phyloP scores from a whole-genome alignment of 2,113 vertebrate species.

The Urocolius indicus region DNA sequence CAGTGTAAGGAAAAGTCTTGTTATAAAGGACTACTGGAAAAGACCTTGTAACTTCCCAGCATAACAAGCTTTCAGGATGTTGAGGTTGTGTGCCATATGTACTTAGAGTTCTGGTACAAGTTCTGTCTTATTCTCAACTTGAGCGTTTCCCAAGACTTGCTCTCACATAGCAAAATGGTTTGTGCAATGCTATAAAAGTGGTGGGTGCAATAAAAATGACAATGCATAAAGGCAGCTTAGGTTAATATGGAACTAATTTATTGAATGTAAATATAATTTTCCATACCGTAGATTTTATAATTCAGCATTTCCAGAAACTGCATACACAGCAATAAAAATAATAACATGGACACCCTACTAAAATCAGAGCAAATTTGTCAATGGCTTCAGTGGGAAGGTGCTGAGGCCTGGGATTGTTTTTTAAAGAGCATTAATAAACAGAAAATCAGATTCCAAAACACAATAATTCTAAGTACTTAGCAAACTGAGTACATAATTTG shows the following conservation, averaged over 20 bases:
- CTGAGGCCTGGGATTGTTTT: background rate
- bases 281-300: conserved; percentile 1
- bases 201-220: conserved; percentile 1
- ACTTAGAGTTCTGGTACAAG: background rate
- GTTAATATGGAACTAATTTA: conserved; percentile 44
- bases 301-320: conserved; percentile 30
- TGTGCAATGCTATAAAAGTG: background rate
- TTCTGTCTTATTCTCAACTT: background rate
- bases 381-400: background rate
- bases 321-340: background rate
- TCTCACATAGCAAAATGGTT: background rate
- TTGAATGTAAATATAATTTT: conserved; percentile 25
- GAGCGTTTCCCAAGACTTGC: conserved; percentile 13
- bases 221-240: background rate
- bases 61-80: background rate
- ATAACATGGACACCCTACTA: background rate
- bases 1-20: background rate
- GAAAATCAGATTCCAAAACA: background rate
- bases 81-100: background rate
- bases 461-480: background rate
- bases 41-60: background rate
- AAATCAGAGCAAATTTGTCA: conserved; percentile 29
- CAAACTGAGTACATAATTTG: background rate
- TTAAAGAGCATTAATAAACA: conserved; percentile 2
- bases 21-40: conserved; percentile 13